Evolutionary conservation across 2,888 invertebrate genomes (phyloP).

Genomic region (Eledona agricola): DNA sequence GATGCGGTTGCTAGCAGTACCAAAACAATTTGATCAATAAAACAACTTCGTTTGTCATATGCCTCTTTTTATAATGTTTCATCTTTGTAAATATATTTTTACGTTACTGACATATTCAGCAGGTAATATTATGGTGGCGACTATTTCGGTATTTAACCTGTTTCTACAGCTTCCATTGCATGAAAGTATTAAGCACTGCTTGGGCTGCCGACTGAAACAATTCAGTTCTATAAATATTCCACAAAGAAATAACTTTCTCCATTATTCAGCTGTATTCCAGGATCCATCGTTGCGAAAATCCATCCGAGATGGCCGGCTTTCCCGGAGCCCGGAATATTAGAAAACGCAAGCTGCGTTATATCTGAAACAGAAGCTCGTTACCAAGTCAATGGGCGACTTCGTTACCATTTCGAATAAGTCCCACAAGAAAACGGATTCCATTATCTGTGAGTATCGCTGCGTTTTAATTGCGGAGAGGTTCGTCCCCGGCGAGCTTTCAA

Average conservation of each 20-base stretch:
- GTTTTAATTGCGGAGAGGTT: constrained; percentile 35
- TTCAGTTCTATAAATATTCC: no score
- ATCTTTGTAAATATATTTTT: no score
- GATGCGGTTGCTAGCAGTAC: no score
- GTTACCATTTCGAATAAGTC: constrained; percentile 35
- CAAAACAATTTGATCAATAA: no score
- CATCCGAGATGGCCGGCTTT: constrained; percentile 51
- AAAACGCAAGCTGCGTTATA: constrained; percentile 49
- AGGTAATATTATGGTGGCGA: no score
- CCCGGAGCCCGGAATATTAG: constrained; percentile 50
- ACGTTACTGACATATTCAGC: no score
- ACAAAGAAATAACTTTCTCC: constrained; percentile 50
- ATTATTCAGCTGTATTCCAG: constrained; percentile 58
- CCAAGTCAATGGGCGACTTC: constrained; percentile 53
- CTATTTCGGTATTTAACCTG: no score
- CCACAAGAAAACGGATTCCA: constrained; percentile 13
- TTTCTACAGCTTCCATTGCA: no score
- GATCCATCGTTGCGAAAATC: constrained; percentile 55
- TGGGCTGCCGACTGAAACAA: no score
- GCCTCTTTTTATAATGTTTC: no score
- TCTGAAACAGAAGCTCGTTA: constrained; percentile 48
- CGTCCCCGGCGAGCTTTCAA: constrained; percentile 44
- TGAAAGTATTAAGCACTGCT: no score
- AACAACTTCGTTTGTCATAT: no score
- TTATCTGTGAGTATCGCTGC: background rate